Evolutionary conservation across 1,140 invertebrate genomes (phyloP).

Genomic region (Temnothorax longispinosus): DNA sequence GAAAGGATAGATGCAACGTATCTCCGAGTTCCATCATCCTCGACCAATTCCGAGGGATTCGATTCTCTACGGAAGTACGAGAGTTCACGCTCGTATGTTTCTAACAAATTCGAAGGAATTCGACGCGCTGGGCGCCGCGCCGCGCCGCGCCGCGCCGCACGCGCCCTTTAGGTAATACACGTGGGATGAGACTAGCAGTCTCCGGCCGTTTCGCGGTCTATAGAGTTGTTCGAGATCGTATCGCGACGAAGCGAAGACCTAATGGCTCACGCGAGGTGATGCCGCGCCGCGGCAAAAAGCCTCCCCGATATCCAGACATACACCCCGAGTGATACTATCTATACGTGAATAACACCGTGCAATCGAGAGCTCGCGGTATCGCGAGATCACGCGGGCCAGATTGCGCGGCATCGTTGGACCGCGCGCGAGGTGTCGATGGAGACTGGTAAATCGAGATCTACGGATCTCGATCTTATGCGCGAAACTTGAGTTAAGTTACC

Average conservation of each 20-base stretch:
- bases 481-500: background rate
- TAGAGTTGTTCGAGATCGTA: conserved; percentile 77
- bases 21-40: background rate
- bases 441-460: conserved; percentile 1
- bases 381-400: conserved; percentile 2
- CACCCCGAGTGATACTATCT: conserved; percentile 61
- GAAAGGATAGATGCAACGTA: background rate
- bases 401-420: background rate
- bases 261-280: conserved; percentile 58
- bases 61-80: conserved; percentile 16
- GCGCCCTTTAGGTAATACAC: conserved; percentile 18
- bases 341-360: conserved; percentile 47
- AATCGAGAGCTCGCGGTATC: conserved; percentile 49
- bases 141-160: conserved; percentile 29
- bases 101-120: conserved; percentile 22
- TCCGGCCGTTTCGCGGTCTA: conserved; percentile 60
- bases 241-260: conserved; percentile 66
- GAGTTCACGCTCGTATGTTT: background rate
- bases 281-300: conserved; percentile 51
- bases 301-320: conserved; percentile 70
- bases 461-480: background rate
- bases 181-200: conserved; percentile 30
- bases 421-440: conserved; percentile 27
- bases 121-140: conserved; percentile 14
- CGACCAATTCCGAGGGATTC: background rate